phyloP scores from a whole-genome alignment of 92 coral and sea anemone genomes.

The Micromussa lordhowensis region DNA sequence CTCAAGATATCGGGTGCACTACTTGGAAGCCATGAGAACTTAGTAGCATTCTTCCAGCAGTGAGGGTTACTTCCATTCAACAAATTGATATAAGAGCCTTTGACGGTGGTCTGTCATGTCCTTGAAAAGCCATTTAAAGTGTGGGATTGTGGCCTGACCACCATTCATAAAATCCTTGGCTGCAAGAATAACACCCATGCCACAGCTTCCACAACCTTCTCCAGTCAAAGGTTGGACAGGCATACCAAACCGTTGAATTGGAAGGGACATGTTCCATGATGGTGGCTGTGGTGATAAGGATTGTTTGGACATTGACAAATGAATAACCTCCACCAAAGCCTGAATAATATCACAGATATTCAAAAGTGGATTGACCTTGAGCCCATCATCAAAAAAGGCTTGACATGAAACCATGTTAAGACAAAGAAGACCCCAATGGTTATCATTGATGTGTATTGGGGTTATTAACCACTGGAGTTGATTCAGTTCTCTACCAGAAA shows the following conservation, averaged over 20 bases:
- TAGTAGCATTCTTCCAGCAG: background rate
- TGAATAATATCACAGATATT: background rate
- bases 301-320: background rate
- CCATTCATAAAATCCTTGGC: background rate
- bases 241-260: constrained; percentile 33
- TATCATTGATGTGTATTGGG: constrained; percentile 22
- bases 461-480: constrained; percentile 41
- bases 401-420: too few species aligned
- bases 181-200: constrained; percentile 44
- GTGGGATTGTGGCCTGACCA: background rate
- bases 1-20: constrained; percentile 14
- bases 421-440: constrained; percentile 62
- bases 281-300: background rate
- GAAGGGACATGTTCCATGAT: background rate
- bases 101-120: constrained; percentile 9
- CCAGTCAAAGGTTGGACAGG: constrained; percentile 21
- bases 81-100: background rate
- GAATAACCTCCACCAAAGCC: background rate
- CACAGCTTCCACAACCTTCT: constrained; percentile 51
- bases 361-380: constrained; percentile 28
- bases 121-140: background rate
- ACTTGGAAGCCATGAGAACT: constrained; percentile 4
- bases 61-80: background rate
- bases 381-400: too few species aligned
- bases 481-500: background rate